Base-by-base conservation (phyloP, 2,888 invertebrate genomes). In the Stenoptilia bipunctidactyla region DNA sequence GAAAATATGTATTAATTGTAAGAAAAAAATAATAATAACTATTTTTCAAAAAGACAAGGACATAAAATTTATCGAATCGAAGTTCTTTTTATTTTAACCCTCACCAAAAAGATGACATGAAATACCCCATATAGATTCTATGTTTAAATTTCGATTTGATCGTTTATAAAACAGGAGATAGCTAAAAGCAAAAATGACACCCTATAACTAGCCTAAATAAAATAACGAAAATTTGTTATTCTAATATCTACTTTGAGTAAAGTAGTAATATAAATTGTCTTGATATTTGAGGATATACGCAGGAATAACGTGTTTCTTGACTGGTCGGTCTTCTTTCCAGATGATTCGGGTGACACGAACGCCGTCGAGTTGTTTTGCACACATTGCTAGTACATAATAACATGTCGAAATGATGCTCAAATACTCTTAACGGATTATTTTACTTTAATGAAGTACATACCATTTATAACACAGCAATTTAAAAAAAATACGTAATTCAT, bases 321-420 rank as follows among this genome's bases (percentile, higher is more conserved):
- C 35, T 14, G 33, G 30, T 39, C 40, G 36, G 38, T 25, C 36
- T 38, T 49, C 43, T 40, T 73, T 70, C 69, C 61, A 58, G 54
- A 58, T 42, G 49, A 74, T 77, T 80, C 79, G 80, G 77, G 80
- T 76, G 73, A 72, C 68, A 55, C 63, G 62, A 50, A 53, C 68
- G 63, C 59, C 62, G 71, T 66, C 66, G 61, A 62, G 71, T 66
- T 66, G 61, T 63, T 72, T 77, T 77, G 80, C 82, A 80, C 82
- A 82, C 82, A 80, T 79, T 76, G 79, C 77, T 79, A 75, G 74
- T 66, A 20, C 20, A 20, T 20, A 68, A 72, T 75, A 72, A 64
- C 52, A 58, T 53, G 68, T 61, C 70, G 66, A 65, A 77, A 79
- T 68, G 69, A 38, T 40, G 35, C 15, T 27, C 40, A 20, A 25